A percentile compares a stretch with the other conserved stretches of the same genome.
These are phyloP conservation scores for Pardosa pseudoannulata DNA, from an alignment of 2,888 invertebrate genomes.

Conservation along the genomic window DNA sequence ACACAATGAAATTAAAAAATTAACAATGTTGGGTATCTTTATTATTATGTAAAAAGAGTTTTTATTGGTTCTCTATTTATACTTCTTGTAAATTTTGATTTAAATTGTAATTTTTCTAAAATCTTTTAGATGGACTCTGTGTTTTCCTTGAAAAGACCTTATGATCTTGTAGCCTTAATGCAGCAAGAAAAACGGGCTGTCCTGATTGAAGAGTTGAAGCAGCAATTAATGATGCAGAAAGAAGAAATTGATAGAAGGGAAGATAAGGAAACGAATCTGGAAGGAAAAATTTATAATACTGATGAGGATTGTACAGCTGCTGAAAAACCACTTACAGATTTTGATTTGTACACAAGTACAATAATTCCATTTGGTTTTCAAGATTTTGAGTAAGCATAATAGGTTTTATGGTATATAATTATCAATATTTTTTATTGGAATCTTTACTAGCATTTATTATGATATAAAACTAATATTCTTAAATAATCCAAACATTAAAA, in stretches of 20 bases:
- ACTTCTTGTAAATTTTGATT: too few species aligned
- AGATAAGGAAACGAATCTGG: constrained; percentile 82
- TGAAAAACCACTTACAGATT: constrained; percentile 82
- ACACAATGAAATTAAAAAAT: too few species aligned
- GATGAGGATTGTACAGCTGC: constrained; percentile 84
- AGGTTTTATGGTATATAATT: not conserved
- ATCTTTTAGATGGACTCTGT: constrained; percentile 83
- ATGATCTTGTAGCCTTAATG: constrained; percentile 85
- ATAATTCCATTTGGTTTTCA: constrained; percentile 66
- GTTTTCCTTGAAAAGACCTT: constrained; percentile 84
- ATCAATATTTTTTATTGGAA: too few species aligned
- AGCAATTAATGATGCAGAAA: constrained; percentile 83
- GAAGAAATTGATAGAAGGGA: constrained; percentile 81
- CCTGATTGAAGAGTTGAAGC: constrained; percentile 82
- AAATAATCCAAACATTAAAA: too few species aligned
- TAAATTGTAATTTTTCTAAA: too few species aligned
- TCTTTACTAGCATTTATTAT: too few species aligned
- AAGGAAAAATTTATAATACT: constrained; percentile 81
- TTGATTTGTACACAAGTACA: constrained; percentile 83
- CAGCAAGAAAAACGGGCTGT: constrained; percentile 85
- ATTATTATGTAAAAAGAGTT: too few species aligned
- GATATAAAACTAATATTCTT: too few species aligned
- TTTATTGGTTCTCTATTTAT: too few species aligned
- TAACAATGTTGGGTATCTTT: too few species aligned
- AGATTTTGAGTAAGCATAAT: constrained; percentile 59